Percentiles rank a stretch among this genome's conserved stretches.
Evolutionary conservation across 2,113 vertebrate genomes (phyloP).

Genomic region (Cyanocitta stelleri): DNA sequence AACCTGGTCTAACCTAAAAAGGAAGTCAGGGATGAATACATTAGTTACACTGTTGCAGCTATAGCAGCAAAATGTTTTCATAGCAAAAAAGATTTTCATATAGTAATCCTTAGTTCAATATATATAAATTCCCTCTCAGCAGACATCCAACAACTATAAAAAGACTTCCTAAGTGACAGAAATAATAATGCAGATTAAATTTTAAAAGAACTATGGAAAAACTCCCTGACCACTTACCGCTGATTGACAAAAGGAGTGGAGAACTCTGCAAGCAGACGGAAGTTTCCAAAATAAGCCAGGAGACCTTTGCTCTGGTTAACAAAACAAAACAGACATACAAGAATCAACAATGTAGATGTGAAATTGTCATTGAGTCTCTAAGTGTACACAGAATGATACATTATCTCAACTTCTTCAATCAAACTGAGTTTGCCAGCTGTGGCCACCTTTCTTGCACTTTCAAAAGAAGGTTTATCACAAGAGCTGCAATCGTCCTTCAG

Average conservation of each 20-base stretch:
- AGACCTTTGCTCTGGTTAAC: constrained; percentile 81
- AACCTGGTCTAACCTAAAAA: not conserved
- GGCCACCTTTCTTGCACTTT: not conserved
- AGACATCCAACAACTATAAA: not conserved
- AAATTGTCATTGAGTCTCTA: not conserved
- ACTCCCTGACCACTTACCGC: constrained; percentile 80
- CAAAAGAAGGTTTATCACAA: not conserved
- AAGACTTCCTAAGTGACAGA: not conserved
- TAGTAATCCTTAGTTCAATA: not conserved
- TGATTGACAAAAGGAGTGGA: constrained; percentile 99
- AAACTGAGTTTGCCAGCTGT: not conserved
- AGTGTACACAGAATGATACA: not conserved
- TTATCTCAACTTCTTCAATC: not conserved
- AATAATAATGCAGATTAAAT: not conserved
- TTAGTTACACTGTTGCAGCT: not conserved
- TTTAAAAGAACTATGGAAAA: not conserved
- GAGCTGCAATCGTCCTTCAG: not conserved
- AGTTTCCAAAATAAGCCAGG: constrained; percentile 92
- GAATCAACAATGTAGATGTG: not conserved
- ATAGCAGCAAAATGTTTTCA: not conserved
- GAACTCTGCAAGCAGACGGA: constrained; percentile 94
- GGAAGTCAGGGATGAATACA: not conserved
- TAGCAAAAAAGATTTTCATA: not conserved
- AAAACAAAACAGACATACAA: constrained; percentile 41
- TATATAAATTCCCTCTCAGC: not conserved